Conservation (phyloP, 1,140 invertebrate genomes). For the Bombus superbus region DNA sequence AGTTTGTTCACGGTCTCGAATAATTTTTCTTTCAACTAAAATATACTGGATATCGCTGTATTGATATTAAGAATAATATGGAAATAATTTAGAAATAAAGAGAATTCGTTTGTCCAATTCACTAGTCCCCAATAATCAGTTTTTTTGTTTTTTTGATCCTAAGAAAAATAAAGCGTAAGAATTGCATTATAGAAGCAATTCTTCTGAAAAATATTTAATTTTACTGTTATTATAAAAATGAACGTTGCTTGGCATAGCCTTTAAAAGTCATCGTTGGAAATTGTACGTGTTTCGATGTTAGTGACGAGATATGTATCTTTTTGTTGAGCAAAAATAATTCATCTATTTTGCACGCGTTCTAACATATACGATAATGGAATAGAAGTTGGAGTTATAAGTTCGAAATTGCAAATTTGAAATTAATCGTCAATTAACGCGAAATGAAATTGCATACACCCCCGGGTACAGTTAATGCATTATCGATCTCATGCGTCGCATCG, state of each 20-base stretch:
- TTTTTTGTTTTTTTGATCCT: background rate
- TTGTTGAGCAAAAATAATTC: background rate
- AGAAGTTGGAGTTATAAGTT: background rate
- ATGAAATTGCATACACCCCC: background rate
- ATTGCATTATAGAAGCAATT: background rate
- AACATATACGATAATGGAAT: background rate
- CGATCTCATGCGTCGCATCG: background rate
- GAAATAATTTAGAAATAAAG: background rate
- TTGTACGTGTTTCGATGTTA: background rate
- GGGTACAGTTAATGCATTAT: background rate
- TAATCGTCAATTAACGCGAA: slow-evolving; percentile 6
- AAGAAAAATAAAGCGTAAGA: background rate
- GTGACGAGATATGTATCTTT: background rate
- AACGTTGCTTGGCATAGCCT: background rate
- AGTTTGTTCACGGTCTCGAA: background rate
- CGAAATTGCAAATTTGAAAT: slow-evolving; percentile 1
- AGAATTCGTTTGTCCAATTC: background rate
- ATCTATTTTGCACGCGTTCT: background rate
- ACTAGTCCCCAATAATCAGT: background rate
- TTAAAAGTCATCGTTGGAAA: background rate
- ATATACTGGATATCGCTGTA: background rate
- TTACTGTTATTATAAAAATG: background rate
- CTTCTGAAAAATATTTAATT: background rate
- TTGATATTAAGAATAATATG: background rate
- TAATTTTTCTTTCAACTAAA: background rate